These are phyloP conservation scores for Arctopsyche grandis DNA, from an alignment of 1,140 invertebrate species.

Conservation along the genomic window DNA sequence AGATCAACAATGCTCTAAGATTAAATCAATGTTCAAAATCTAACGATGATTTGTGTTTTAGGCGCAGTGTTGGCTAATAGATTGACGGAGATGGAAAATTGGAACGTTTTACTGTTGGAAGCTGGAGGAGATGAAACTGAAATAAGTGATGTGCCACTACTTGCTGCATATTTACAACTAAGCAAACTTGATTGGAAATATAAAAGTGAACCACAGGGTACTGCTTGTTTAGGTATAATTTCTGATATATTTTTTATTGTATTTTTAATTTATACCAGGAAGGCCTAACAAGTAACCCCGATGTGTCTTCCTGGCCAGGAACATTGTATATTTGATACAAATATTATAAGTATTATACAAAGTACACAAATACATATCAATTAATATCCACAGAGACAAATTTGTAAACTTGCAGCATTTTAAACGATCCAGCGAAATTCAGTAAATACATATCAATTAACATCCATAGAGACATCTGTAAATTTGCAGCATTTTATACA, in stretches of 20 bases:
- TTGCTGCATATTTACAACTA: slow-evolving; percentile 87
- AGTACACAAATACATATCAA: too few species aligned
- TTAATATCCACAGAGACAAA: too few species aligned
- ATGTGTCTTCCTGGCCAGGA: too few species aligned
- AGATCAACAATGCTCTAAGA: slow-evolving; percentile 64
- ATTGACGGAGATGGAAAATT: slow-evolving; percentile 59
- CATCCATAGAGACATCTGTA: too few species aligned
- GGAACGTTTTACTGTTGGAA: slow-evolving; percentile 62
- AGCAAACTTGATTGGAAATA: slow-evolving; percentile 93
- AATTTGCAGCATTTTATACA: too few species aligned
- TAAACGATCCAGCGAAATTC: too few species aligned
- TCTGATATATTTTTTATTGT: slow-evolving; percentile 35
- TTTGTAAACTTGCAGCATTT: too few species aligned
- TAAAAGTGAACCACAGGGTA: slow-evolving; percentile 87
- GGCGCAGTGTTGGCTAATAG: slow-evolving; percentile 61
- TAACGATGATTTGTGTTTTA: slow-evolving; percentile 49
- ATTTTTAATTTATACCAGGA: too few species aligned
- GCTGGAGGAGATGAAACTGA: slow-evolving; percentile 77
- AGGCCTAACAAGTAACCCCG: too few species aligned
- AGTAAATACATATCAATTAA: too few species aligned
- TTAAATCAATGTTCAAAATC: slow-evolving; percentile 62
- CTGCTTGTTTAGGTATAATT: slow-evolving; percentile 82
- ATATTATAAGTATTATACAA: too few species aligned
- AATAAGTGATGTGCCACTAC: slow-evolving; percentile 86
- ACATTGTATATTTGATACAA: too few species aligned